phyloP scores from a whole-genome alignment of 2,888 invertebrate species.

The Corbicula japonica region DNA sequence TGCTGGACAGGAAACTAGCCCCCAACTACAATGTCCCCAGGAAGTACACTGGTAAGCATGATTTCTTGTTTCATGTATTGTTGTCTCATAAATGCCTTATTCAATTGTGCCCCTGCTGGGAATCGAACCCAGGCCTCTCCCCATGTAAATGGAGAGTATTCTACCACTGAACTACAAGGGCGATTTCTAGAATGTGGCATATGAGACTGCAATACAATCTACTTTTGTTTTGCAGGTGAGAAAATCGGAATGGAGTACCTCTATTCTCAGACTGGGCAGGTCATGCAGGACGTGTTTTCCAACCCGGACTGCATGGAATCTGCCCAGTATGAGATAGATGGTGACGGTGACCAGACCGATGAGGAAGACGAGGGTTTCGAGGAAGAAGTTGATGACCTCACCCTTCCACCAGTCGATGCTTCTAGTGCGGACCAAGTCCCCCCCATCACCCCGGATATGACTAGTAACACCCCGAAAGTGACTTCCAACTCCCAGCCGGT shows the following conservation, averaged over 20 bases:
- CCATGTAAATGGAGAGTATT: no score
- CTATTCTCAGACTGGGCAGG: constrained; percentile 47
- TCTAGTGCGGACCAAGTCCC: no score
- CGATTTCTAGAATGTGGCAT: neutral
- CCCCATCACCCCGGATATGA: neutral
- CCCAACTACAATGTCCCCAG: constrained; percentile 28
- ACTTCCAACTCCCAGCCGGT: neutral
- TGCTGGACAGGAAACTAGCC: constrained; percentile 44
- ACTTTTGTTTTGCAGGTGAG: constrained; percentile 52
- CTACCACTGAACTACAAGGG: no score
- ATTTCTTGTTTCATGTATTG: neutral
- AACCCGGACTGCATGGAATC: constrained; percentile 18
- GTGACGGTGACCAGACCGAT: neutral
- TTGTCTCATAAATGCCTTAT: no score
- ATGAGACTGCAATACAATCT: neutral
- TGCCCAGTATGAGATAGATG: constrained; percentile 4
- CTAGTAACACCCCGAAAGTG: neutral
- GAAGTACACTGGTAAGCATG: constrained; percentile 57
- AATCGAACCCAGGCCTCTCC: no score
- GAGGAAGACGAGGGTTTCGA: constrained; percentile 60
- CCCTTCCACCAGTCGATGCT: constrained; percentile 26
- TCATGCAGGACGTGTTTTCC: constrained; percentile 28
- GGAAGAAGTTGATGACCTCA: constrained; percentile 42
- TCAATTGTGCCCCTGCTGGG: no score
- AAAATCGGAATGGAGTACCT: constrained; percentile 67